These are phyloP conservation scores for Mythimna impura DNA, from an alignment of 2,888 invertebrate genomes.

Conservation along the genomic window DNA sequence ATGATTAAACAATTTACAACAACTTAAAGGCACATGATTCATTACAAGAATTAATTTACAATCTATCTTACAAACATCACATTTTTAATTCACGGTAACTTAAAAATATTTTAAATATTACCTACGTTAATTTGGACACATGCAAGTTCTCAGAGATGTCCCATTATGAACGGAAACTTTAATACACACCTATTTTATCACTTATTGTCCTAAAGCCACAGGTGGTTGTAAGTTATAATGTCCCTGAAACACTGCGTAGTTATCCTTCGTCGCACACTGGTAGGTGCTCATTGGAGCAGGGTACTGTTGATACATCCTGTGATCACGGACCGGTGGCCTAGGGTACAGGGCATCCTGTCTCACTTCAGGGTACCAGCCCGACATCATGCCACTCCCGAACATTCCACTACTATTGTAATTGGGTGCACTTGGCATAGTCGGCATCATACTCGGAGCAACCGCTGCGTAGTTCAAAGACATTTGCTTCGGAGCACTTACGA, in stretches of 20 bases:
- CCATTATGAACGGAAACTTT: constrained; percentile 6
- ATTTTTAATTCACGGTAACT: constrained; percentile 76
- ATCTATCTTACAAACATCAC: constrained; percentile 73
- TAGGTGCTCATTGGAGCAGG: constrained; percentile 80
- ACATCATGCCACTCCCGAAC: constrained; percentile 76
- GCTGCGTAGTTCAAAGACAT: constrained; percentile 80
- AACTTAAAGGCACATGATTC: constrained; percentile 67
- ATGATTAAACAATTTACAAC: constrained; percentile 51
- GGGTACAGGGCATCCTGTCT: constrained; percentile 81
- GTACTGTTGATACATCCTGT: constrained; percentile 85
- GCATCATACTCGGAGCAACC: constrained; percentile 75
- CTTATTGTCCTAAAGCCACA: constrained; percentile 86
- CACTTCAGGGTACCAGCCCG: constrained; percentile 83
- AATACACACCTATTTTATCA: constrained; percentile 41
- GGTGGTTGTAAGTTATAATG: constrained; percentile 87
- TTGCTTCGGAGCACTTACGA: constrained; percentile 71
- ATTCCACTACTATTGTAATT: constrained; percentile 77
- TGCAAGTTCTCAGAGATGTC: constrained; percentile 22
- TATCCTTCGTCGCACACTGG: constrained; percentile 87
- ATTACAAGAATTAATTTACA: constrained; percentile 41
- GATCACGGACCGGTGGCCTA: constrained; percentile 78
- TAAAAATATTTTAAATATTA: constrained; percentile 65
- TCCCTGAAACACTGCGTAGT: constrained; percentile 87
- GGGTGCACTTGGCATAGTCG: constrained; percentile 71
- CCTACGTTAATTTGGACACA: constrained; percentile 33